Evolutionary conservation across 2,888 invertebrate species (phyloP), one percentile per base, ranked within the genome.

Genomic region (Hyppa rectilinea): DNA sequence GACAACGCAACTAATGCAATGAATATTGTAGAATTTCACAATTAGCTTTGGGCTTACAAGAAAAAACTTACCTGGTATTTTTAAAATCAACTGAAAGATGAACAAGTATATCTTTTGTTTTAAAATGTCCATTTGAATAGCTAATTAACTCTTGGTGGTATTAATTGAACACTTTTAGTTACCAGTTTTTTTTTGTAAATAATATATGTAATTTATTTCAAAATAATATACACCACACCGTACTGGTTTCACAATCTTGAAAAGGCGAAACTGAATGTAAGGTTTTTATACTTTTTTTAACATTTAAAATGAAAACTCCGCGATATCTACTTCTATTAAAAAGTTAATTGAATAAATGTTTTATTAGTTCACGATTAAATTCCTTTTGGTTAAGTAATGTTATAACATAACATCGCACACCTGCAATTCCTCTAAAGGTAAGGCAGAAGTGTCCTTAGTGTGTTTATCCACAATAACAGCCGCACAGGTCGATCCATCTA

Each of bases 261-360:
- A 62, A 47, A 60, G 7, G 14, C 17, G 12, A 17, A 65, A 66
- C 12, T 38, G 3, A 38, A 9, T 26, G n/a, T 23, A 4, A 5
- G 3, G 29, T 69, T 17, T 23, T 36, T 20, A 12, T 26, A 6
- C 10, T 29, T 38, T 2, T 36, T 20, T 10, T 26, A 36, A 29
- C 12, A 26, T 23, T 3, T 2, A 31, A 20, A 43, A 49, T 26
- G 26, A 38, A 61, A 70, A 60, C 29, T 43, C 12, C 10, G 26
- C 36, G 20, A 38, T 26, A 14, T 52, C 26, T 26, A 36, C 14
- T 50, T 77, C 58, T 36, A 80, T 75, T 64, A 60, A 64, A 59
- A 75, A 80, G 17, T 40, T 81, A 53, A 78, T 78, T 65, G 49
- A 65, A 59, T 70, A 0, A n/a, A 36, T 17, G 38, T 61, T 75